A percentile compares a stretch with the other conserved stretches of the same genome.
Conservation (phyloP, 2,113 vertebrate species). For the Petromus typicus region DNA sequence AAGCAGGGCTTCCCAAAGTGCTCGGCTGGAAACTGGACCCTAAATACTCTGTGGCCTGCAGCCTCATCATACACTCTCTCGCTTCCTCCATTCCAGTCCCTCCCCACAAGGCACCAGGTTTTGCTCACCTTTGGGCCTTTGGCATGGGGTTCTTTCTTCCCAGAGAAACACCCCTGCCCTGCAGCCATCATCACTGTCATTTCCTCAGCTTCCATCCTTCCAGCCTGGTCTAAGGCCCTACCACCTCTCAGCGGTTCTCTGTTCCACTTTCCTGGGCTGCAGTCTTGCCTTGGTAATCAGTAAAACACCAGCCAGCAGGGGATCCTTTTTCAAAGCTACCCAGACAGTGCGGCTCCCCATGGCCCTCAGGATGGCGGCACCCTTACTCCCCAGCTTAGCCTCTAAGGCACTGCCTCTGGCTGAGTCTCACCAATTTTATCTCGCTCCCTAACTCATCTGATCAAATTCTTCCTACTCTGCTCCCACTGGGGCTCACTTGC, state of each 20-base stretch:
- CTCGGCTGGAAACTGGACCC: background rate
- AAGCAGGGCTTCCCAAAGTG: background rate
- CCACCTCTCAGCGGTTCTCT: background rate
- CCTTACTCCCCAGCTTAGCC: too few relatives aligned
- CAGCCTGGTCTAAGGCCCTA: background rate
- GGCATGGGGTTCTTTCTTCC: background rate
- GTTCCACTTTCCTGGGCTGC: background rate
- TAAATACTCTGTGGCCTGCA: too few relatives aligned
- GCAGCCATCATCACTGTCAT: background rate
- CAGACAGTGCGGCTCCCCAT: background rate
- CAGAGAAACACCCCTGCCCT: background rate
- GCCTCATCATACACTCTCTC: background rate
- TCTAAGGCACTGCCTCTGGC: background rate
- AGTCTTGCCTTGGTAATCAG: background rate
- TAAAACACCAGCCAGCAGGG: background rate
- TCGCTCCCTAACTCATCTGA: background rate
- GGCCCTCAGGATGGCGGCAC: too few relatives aligned
- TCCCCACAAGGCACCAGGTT: background rate
- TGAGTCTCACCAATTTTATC: background rate
- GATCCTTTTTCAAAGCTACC: background rate
- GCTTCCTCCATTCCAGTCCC: background rate
- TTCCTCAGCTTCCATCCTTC: background rate
- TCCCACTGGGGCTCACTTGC: background rate
- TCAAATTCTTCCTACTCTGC: background rate
- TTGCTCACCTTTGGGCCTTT: background rate